Evolutionary conservation across 2,113 vertebrate species (phyloP).

Genomic region (Nothoprocta pentlandii): DNA sequence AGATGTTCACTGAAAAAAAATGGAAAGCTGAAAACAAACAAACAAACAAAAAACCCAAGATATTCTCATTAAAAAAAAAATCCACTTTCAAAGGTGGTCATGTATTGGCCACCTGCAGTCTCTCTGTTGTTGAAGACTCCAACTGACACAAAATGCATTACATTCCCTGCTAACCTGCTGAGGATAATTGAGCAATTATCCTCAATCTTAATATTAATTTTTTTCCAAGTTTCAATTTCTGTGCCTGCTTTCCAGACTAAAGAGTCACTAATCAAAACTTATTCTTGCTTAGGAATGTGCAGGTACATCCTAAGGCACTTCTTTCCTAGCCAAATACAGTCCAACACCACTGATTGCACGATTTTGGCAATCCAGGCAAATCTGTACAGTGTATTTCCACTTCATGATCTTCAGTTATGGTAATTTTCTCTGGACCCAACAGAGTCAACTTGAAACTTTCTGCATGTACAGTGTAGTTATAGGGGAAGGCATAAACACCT

Average conservation of each 20-base stretch:
- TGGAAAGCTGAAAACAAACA: neutral
- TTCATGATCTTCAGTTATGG: neutral
- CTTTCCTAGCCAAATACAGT: neutral
- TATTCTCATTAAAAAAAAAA: neutral
- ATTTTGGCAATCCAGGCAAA: neutral
- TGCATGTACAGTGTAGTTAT: neutral
- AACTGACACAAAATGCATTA: neutral
- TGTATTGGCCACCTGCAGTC: neutral
- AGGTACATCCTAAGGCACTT: neutral
- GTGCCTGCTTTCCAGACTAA: neutral
- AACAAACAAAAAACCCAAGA: neutral
- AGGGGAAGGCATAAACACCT: neutral
- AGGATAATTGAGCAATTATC: neutral
- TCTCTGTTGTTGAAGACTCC: neutral
- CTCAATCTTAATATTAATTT: neutral
- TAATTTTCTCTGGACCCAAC: neutral
- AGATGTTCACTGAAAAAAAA: neutral
- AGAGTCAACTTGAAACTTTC: neutral
- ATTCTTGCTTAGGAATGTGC: neutral
- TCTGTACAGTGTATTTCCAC: neutral
- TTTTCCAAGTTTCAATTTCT: neutral
- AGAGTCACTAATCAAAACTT: neutral
- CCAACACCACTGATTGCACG: fast-evolving
- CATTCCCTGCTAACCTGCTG: neutral
- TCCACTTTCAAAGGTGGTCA: neutral